Conservation (phyloP, 1,140 invertebrate species). For the Pentalonia nigronervosa region DNA sequence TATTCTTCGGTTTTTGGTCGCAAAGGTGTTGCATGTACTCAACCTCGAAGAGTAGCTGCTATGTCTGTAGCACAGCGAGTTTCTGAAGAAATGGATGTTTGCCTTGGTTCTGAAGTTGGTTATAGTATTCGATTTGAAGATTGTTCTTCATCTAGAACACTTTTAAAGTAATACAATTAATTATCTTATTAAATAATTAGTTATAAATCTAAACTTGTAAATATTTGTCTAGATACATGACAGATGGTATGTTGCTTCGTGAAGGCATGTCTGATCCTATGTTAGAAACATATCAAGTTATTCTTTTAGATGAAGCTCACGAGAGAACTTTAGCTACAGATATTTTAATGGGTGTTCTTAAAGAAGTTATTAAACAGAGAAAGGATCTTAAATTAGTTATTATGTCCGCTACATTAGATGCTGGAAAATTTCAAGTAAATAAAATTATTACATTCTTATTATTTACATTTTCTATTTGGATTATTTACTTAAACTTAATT, state of each 20-base stretch:
- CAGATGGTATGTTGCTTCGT: constrained; percentile 98
- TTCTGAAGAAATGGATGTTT: constrained; percentile 99
- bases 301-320: constrained; percentile 98
- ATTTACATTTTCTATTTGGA: not conserved
- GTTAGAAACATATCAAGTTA: constrained; percentile 94
- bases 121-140: constrained; percentile 99
- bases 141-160: constrained; percentile 93
- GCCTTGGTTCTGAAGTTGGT: constrained; percentile 96
- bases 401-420: constrained; percentile 99
- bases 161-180: constrained; percentile 72
- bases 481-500: constrained; percentile 33
- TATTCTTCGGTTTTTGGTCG: constrained; percentile 77
- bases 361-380: constrained; percentile 95
- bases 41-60: constrained; percentile 95
- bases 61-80: constrained; percentile 99
- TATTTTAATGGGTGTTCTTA: constrained; percentile 97
- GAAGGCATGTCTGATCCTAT: constrained; percentile 99
- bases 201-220: not conserved
- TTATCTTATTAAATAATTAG: not conserved
- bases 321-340: constrained; percentile 98
- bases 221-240: constrained; percentile 82
- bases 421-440: constrained; percentile 93
- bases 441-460: constrained; percentile 12
- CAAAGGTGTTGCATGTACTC: constrained; percentile 95
- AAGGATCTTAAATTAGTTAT: constrained; percentile 96